Conservation (phyloP, 2,113 vertebrate species). For the Sakesphorus luctuosus region DNA sequence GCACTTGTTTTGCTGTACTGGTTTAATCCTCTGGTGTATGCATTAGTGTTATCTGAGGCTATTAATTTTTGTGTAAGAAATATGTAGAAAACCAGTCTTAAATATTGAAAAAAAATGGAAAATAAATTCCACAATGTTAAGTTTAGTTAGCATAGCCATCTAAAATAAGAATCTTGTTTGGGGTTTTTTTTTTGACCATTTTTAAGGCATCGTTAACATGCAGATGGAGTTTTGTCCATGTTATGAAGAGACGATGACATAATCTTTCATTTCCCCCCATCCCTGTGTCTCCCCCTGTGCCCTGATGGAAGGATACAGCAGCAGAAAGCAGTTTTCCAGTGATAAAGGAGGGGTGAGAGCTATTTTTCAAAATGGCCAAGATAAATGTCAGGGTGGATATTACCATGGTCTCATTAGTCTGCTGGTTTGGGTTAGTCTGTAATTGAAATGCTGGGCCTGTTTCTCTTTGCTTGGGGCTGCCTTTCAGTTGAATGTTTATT, state of each 20-base stretch:
- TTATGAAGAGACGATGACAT: conserved; percentile 27
- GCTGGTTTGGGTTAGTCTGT: background rate
- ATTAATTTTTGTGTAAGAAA: background rate
- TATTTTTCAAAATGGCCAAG: background rate
- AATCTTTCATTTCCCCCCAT: background rate
- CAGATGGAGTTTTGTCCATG: background rate
- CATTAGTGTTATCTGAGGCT: background rate
- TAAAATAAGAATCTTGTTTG: background rate
- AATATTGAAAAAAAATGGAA: background rate
- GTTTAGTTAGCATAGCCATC: background rate
- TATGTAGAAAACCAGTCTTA: background rate
- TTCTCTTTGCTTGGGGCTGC: background rate
- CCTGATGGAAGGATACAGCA: background rate
- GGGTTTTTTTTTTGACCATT: background rate
- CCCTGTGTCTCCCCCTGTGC: background rate
- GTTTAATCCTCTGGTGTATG: background rate
- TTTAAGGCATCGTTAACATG: background rate
- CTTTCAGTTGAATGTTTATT: background rate
- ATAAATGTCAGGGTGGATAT: background rate
- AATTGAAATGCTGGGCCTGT: background rate
- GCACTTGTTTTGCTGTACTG: background rate
- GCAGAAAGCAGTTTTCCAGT: background rate
- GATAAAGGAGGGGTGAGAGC: background rate
- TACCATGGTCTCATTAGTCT: background rate
- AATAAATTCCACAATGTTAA: background rate